phyloP scores from a whole-genome alignment of 1,140 invertebrate species.

The Drosophila ercepeae region DNA sequence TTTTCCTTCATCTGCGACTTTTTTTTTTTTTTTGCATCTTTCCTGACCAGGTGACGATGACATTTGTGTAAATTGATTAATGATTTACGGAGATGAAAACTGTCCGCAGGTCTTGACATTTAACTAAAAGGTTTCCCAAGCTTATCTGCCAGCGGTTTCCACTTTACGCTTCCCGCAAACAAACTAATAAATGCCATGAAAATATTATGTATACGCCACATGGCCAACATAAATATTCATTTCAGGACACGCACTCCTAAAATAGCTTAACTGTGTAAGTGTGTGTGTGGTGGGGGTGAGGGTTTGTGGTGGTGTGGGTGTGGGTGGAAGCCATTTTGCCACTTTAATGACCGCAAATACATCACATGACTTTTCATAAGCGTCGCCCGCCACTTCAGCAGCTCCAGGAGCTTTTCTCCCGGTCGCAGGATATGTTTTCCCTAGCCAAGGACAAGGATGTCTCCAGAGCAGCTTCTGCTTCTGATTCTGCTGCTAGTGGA shows the following conservation, averaged over 20 bases:
- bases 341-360: constrained; percentile 79
- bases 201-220: constrained; percentile 74
- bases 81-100: constrained; percentile 51
- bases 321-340: constrained; percentile 60
- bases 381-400: constrained; percentile 62
- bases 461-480: constrained; percentile 36
- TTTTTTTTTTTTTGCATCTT: constrained; percentile 25
- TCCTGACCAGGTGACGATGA: constrained; percentile 41
- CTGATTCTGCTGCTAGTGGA: background rate
- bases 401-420: constrained; percentile 10
- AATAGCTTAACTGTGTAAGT: constrained; percentile 37
- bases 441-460: constrained; percentile 47
- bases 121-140: constrained; percentile 31
- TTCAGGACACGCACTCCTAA: constrained; percentile 43
- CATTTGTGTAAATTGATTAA: constrained; percentile 63
- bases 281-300: constrained; percentile 13
- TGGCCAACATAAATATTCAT: constrained; percentile 78
- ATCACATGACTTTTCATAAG: constrained; percentile 78
- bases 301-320: background rate
- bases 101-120: constrained; percentile 42
- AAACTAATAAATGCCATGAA: constrained; percentile 68
- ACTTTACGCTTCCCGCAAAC: background rate
- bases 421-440: constrained; percentile 26
- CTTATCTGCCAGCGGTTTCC: background rate
- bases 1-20: background rate